Percentiles rank a stretch among this genome's conserved stretches.
Evolutionary conservation across 2,888 invertebrate genomes (phyloP).

Genomic region (Eupithecia tripunctaria): DNA sequence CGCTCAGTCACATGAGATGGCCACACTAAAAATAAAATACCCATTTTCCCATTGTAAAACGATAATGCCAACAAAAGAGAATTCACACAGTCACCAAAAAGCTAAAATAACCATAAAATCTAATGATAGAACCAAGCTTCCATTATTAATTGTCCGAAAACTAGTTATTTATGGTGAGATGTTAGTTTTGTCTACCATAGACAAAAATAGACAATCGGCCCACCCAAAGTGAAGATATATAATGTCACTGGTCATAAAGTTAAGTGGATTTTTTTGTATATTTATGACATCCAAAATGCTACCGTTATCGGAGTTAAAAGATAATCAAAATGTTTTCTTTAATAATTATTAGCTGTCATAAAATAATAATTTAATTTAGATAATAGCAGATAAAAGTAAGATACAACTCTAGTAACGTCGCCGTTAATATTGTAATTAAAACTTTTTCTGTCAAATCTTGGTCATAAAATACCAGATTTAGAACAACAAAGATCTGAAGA

Average conservation of each 20-base stretch:
- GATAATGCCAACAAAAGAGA: constrained; percentile 39
- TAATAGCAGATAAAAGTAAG: constrained; percentile 44
- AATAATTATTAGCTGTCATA: constrained; percentile 51
- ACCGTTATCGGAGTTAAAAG: constrained; percentile 57
- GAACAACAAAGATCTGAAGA: constrained; percentile 14
- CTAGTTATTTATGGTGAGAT: constrained; percentile 74
- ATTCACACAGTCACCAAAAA: constrained; percentile 40
- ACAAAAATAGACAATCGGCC: constrained; percentile 73
- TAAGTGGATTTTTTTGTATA: constrained; percentile 63
- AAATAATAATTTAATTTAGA: constrained; percentile 49
- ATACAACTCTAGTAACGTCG: constrained; percentile 30
- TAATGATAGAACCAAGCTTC: constrained; percentile 65
- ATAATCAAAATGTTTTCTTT: constrained; percentile 54
- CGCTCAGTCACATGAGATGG: constrained; percentile 25
- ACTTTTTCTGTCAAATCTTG: constrained; percentile 25
- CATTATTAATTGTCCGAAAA: constrained; percentile 81
- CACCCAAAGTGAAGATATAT: constrained; percentile 70
- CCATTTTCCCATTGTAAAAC: constrained; percentile 26
- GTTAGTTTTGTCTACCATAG: constrained; percentile 68
- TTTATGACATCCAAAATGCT: constrained; percentile 62
- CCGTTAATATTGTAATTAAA: constrained; percentile 21
- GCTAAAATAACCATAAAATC: constrained; percentile 60
- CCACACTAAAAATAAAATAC: constrained; percentile 25
- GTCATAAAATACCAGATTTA: constrained; percentile 12
- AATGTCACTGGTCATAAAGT: constrained; percentile 67